These are phyloP conservation scores for Podargus strigoides DNA, from an alignment of 2,797 vertebrate species.

Conservation along the genomic window DNA sequence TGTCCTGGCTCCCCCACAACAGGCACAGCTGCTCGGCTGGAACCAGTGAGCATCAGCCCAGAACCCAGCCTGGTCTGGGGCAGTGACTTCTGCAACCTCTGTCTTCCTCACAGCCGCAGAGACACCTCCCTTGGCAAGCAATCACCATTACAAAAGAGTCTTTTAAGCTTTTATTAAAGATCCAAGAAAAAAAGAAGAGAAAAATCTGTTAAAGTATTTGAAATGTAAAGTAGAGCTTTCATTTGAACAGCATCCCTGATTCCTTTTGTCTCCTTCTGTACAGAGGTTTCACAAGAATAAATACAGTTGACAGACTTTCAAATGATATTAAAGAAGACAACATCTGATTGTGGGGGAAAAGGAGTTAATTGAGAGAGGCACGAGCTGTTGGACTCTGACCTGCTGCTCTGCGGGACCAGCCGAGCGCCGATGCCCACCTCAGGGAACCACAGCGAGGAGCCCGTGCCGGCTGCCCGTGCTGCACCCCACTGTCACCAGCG, in stretches of 20 bases:
- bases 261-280: slow-evolving; percentile 37
- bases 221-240: slow-evolving; percentile 53
- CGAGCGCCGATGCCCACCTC: too few relatives aligned
- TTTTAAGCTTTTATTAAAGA: slow-evolving; percentile 24
- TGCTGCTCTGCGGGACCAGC: background rate
- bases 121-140: background rate
- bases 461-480: too few relatives aligned
- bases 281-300: slow-evolving; percentile 27
- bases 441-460: too few relatives aligned
- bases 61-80: background rate
- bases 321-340: background rate
- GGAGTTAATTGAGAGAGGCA: background rate
- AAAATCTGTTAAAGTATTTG: slow-evolving; percentile 33
- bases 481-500: too few relatives aligned
- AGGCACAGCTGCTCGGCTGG: background rate
- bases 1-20: background rate
- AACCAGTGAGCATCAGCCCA: background rate
- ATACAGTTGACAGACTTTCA: slow-evolving; percentile 39
- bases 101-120: background rate
- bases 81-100: background rate
- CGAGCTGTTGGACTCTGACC: background rate
- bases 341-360: background rate
- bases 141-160: background rate
- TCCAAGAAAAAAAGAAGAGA: background rate
- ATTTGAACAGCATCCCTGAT: slow-evolving; percentile 27